Percentiles rank a stretch among this genome's conserved stretches.
Evolutionary conservation across 2,797 vertebrate genomes (phyloP).

Genomic region (Momotus momota): DNA sequence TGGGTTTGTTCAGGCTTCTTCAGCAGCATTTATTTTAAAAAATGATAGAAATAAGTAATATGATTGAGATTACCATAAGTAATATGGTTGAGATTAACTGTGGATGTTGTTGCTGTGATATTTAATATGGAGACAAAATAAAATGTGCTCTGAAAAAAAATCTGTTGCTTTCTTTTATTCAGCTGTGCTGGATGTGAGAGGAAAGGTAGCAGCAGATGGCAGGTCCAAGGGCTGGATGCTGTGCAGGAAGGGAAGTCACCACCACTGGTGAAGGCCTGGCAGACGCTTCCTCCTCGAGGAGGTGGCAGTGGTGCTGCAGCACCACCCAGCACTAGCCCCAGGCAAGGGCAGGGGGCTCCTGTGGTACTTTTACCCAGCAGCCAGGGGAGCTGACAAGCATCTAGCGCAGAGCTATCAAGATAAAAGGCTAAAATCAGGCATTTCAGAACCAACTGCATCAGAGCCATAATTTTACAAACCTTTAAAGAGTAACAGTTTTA

Average conservation of each 20-base stretch:
- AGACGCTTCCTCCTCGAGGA: too few relatives aligned
- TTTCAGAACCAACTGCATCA: neutral
- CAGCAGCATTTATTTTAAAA: neutral
- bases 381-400: rapidly evolving
- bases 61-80: too few relatives aligned
- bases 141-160: neutral
- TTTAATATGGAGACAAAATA: neutral
- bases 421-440: neutral
- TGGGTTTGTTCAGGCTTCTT: neutral
- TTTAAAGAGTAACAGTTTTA: rapidly evolving
- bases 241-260: too few relatives aligned
- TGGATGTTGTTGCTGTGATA: conserved; percentile 8
- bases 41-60: neutral
- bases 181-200: too few relatives aligned
- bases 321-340: too few relatives aligned
- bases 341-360: too few relatives aligned
- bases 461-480: neutral
- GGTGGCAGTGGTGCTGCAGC: too few relatives aligned
- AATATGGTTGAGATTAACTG: neutral
- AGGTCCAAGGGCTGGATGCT: too few relatives aligned
- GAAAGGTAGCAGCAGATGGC: too few relatives aligned
- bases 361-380: neutral
- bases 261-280: too few relatives aligned
- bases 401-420: rapidly evolving
- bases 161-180: too few relatives aligned